phyloP scores from a whole-genome alignment of 37 sponge, comb jelly and placozoan genomes.

The Bolinopsis microptera region DNA sequence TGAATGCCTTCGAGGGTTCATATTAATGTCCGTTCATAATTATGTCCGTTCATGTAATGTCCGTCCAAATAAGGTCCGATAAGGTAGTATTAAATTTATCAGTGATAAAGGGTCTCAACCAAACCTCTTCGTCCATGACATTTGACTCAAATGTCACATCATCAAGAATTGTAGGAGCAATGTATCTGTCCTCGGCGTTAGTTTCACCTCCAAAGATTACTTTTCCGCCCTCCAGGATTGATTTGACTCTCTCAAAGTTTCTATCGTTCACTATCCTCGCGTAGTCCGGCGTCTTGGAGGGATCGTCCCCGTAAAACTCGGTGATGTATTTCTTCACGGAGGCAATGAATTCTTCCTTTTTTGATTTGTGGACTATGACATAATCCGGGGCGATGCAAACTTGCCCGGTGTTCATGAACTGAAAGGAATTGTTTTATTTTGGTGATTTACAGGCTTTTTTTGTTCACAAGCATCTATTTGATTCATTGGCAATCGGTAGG shows the following conservation, averaged over 20 bases:
- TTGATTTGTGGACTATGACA: constrained; percentile 70
- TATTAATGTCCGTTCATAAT: too few relatives aligned
- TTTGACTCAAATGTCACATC: constrained; percentile 77
- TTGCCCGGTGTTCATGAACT: constrained; percentile 81
- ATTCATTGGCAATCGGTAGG: too few relatives aligned
- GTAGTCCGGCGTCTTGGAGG: not conserved
- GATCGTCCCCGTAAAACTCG: not conserved
- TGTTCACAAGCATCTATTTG: too few relatives aligned
- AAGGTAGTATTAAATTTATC: too few relatives aligned
- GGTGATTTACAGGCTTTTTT: not conserved
- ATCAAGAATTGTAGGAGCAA: constrained; percentile 78
- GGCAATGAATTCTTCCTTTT: not conserved
- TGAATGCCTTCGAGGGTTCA: too few relatives aligned
- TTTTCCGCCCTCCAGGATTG: not conserved
- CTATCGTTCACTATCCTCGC: not conserved
- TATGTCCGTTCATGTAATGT: too few relatives aligned
- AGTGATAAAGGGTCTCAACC: too few relatives aligned
- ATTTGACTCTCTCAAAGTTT: not conserved
- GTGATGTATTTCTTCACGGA: not conserved
- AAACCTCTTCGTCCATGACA: too few relatives aligned
- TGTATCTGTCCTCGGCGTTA: constrained; percentile 69
- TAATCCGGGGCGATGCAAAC: constrained; percentile 91
- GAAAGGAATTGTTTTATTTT: too few relatives aligned
- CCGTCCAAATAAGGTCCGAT: too few relatives aligned
- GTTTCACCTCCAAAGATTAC: constrained; percentile 69